phyloP scores from a whole-genome alignment of 2,113 vertebrate genomes.

The Oxygymnocypris stewartii region DNA sequence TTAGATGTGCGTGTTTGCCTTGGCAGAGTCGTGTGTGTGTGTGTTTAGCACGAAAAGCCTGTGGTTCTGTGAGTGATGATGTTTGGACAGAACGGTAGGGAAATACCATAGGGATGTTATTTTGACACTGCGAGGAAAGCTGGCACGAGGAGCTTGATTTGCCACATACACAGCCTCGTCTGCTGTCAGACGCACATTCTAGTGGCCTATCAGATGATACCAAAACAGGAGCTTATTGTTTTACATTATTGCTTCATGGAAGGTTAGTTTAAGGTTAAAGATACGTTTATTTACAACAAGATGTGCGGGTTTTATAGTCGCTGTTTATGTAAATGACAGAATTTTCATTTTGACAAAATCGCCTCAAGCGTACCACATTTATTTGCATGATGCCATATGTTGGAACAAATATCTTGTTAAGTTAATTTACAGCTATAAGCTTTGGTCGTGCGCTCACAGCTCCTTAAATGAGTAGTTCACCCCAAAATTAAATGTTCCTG shows the following conservation, averaged over 20 bases:
- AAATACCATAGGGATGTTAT: slow-evolving; percentile 43
- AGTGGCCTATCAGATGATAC: not conserved
- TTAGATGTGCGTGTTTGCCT: slow-evolving; percentile 30
- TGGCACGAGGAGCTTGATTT: slow-evolving; percentile 10
- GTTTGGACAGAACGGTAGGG: slow-evolving; percentile 45
- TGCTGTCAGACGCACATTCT: not conserved
- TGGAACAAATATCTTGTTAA: not conserved
- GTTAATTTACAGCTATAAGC: not conserved
- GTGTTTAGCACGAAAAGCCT: not conserved
- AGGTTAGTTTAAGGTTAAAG: not conserved
- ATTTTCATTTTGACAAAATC: not conserved
- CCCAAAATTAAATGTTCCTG: too few species aligned
- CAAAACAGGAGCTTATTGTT: not conserved
- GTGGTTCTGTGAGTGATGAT: slow-evolving; percentile 35
- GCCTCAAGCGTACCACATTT: not conserved
- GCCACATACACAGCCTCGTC: not conserved
- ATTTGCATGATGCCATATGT: not conserved
- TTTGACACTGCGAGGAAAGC: slow-evolving; percentile 42
- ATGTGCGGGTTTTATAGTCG: not conserved
- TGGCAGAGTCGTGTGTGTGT: slow-evolving; percentile 10
- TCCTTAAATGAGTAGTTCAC: not conserved
- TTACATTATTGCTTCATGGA: not conserved
- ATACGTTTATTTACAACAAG: not conserved
- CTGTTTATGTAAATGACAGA: not conserved
- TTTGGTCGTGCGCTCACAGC: not conserved